Conservation (phyloP, 2,797 vertebrate species). For the Catostomus latipinnis region DNA sequence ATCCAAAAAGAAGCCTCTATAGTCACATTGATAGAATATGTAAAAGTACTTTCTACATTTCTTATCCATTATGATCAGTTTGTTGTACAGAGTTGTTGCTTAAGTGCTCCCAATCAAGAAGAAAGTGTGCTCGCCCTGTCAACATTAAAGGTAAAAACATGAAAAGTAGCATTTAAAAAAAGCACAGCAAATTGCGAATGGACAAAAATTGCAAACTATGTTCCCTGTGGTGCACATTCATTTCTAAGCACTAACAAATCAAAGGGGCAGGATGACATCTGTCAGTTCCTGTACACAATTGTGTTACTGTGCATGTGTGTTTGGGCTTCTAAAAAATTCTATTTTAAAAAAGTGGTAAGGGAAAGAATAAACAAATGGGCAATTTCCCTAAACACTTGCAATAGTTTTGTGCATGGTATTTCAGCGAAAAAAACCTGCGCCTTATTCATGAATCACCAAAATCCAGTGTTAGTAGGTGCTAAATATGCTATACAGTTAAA, state of each 20-base stretch:
- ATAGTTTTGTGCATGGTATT: no score
- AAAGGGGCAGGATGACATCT: constrained; percentile 25
- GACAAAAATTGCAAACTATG: constrained; percentile 6
- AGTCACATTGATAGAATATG: background rate
- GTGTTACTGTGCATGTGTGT: background rate
- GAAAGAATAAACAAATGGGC: no score
- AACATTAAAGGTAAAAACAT: no score
- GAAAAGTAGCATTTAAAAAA: background rate
- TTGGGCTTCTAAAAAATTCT: background rate
- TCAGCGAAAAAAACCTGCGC: no score
- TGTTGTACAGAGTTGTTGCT: background rate
- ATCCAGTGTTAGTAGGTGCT: no score
- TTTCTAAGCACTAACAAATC: background rate
- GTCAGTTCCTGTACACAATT: no score
- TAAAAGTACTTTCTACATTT: no score
- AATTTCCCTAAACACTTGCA: no score
- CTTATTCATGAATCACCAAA: no score
- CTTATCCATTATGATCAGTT: background rate
- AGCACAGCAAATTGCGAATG: background rate
- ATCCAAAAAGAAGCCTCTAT: background rate
- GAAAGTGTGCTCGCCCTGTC: background rate
- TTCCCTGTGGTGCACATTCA: background rate
- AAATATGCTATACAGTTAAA: no score
- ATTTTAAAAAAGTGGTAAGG: no score
- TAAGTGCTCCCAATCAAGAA: background rate